These are phyloP conservation scores for Torymus aiolomorphi DNA, from an alignment of 2,888 invertebrate genomes.

Conservation along the genomic window DNA sequence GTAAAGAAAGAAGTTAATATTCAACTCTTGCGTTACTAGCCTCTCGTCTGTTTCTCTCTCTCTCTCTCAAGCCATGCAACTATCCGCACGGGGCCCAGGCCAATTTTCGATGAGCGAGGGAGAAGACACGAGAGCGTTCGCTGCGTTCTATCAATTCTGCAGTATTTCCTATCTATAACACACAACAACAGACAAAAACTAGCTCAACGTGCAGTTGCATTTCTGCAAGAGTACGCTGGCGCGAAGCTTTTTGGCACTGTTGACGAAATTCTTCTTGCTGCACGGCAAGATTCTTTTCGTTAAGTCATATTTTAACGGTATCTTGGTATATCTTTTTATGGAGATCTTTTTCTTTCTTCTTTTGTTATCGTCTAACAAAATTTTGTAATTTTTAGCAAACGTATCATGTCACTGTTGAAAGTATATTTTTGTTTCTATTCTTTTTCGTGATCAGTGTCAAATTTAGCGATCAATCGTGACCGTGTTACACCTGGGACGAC, in stretches of 20 bases:
- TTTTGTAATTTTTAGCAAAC: conserved; percentile 15
- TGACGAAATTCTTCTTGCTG: not conserved
- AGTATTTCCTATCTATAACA: conserved; percentile 67
- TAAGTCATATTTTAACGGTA: not conserved
- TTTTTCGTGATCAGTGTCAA: conserved; percentile 14
- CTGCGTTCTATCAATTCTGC: conserved; percentile 62
- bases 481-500: not conserved
- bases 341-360: not conserved
- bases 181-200: conserved; percentile 51
- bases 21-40: conserved; percentile 47
- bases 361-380: not conserved
- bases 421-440: not conserved
- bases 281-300: not conserved
- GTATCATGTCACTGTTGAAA: not conserved
- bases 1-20: not conserved
- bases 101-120: not conserved
- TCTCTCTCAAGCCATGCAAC: not conserved
- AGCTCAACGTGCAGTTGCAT: conserved; percentile 68
- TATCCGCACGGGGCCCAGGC: too few relatives aligned
- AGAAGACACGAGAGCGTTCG: conserved; percentile 27
- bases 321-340: not conserved
- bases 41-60: too few relatives aligned
- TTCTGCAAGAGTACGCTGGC: conserved; percentile 56
- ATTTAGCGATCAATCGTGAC: conserved; percentile 18
- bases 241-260: conserved; percentile 1